phyloP scores from a whole-genome alignment of 2,888 invertebrate species.

The Rhingia rostrata region DNA sequence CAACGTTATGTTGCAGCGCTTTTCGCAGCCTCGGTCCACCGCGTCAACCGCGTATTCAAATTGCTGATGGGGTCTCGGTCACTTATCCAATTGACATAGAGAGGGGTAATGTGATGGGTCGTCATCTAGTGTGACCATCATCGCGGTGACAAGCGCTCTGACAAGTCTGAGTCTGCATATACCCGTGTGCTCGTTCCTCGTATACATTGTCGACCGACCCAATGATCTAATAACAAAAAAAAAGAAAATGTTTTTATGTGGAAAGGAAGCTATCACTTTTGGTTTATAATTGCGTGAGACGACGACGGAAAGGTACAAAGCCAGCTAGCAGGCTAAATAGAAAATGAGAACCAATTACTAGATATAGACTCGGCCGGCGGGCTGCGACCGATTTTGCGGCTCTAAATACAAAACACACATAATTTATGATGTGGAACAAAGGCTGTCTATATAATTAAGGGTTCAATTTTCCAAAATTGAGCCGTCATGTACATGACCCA shows the following conservation, averaged over 20 bases:
- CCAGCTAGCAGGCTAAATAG: neutral
- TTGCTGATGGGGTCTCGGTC: slow-evolving; percentile 72
- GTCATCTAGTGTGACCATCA: slow-evolving; percentile 50
- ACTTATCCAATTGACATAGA: slow-evolving; percentile 70
- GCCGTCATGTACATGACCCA: slow-evolving; percentile 6
- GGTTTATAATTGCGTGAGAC: slow-evolving; percentile 57
- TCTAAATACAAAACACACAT: slow-evolving; percentile 13
- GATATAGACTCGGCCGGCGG: neutral
- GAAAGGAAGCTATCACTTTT: slow-evolving; percentile 70
- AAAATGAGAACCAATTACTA: slow-evolving; percentile 32
- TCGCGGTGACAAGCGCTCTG: slow-evolving; percentile 36
- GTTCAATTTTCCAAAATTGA: slow-evolving; percentile 42
- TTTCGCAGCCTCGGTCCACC: slow-evolving; percentile 65
- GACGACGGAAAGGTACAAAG: slow-evolving; percentile 36
- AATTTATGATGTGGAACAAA: slow-evolving; percentile 25
- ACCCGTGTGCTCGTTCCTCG: neutral
- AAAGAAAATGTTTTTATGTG: neutral
- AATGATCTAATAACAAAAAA: slow-evolving; percentile 64
- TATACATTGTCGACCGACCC: slow-evolving; percentile 57
- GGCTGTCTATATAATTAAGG: slow-evolving; percentile 15
- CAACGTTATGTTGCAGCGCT: slow-evolving; percentile 57
- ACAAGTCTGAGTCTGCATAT: slow-evolving; percentile 29
- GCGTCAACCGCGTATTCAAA: slow-evolving; percentile 41
- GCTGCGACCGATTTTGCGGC: slow-evolving; percentile 6
- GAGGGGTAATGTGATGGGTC: slow-evolving; percentile 51